phyloP scores from a whole-genome alignment of 1,140 invertebrate species.

The Paraescarpia echinospica region DNA sequence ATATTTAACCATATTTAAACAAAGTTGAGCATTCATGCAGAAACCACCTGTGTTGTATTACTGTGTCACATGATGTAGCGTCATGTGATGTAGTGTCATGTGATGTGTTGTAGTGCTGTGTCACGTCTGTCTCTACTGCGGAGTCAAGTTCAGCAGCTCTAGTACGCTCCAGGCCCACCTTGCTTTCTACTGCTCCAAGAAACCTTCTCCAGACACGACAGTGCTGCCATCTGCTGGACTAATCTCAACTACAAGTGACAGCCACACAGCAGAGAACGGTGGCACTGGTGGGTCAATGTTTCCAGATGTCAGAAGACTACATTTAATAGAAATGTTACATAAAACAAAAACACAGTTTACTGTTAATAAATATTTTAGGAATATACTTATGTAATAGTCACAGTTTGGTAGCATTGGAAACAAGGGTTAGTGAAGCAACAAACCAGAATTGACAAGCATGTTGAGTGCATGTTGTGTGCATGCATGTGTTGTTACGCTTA shows the following conservation, averaged over 20 bases:
- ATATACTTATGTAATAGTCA: no score
- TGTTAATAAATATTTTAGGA: no score
- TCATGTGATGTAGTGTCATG: neutral
- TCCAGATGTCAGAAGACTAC: no score
- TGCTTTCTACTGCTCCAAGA: slow-evolving; percentile 82
- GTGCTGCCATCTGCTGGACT: neutral
- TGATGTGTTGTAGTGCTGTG: slow-evolving; percentile 42
- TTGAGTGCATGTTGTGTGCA: no score
- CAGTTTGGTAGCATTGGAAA: no score
- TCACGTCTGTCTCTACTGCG: slow-evolving; percentile 78
- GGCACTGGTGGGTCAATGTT: neutral
- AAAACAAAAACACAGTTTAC: no score
- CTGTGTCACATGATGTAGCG: slow-evolving; percentile 42
- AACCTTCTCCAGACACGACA: slow-evolving; percentile 34
- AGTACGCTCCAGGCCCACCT: slow-evolving; percentile 92
- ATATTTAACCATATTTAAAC: neutral
- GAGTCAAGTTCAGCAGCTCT: slow-evolving; percentile 92
- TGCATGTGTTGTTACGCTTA: neutral
- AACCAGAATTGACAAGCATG: no score
- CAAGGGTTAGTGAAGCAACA: no score
- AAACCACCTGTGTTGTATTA: slow-evolving; percentile 34
- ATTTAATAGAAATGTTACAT: no score
- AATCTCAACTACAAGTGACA: neutral
- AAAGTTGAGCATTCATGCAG: no score
- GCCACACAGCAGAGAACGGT: neutral